These are phyloP conservation scores for Pangasius larnaudii DNA, from an alignment of 2,797 vertebrate genomes.

Conservation along the genomic window DNA sequence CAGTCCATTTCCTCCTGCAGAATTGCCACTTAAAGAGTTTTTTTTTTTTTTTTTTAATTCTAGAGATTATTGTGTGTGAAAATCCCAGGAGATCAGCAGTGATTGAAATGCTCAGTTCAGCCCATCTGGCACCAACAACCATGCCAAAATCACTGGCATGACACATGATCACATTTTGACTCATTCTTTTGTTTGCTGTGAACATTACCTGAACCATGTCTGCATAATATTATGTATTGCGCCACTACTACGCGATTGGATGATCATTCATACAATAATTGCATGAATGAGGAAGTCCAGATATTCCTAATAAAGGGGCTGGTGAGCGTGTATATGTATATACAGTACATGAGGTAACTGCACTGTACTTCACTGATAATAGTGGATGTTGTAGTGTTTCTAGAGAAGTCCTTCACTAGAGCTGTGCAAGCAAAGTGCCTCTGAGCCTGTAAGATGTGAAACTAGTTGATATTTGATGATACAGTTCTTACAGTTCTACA, in stretches of 20 bases:
- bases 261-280: background rate
- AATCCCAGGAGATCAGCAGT: background rate
- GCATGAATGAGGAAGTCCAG: background rate
- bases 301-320: background rate
- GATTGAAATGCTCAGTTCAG: background rate
- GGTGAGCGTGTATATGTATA: too few relatives aligned
- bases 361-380: background rate
- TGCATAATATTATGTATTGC: background rate
- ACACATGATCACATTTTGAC: constrained; percentile 2
- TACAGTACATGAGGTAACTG: background rate
- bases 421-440: background rate
- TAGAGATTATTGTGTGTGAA: background rate
- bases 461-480: background rate
- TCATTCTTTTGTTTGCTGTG: background rate
- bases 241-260: background rate
- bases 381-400: background rate
- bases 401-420: background rate
- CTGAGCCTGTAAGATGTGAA: background rate
- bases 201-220: background rate
- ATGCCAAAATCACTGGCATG: background rate
- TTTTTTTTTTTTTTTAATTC: background rate
- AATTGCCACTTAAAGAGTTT: background rate
- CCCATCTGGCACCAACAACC: background rate
- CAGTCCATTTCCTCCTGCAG: background rate
- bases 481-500: background rate